These are phyloP conservation scores for Silvanus unidentatus DNA, from an alignment of 2,888 invertebrate genomes.

Conservation along the genomic window DNA sequence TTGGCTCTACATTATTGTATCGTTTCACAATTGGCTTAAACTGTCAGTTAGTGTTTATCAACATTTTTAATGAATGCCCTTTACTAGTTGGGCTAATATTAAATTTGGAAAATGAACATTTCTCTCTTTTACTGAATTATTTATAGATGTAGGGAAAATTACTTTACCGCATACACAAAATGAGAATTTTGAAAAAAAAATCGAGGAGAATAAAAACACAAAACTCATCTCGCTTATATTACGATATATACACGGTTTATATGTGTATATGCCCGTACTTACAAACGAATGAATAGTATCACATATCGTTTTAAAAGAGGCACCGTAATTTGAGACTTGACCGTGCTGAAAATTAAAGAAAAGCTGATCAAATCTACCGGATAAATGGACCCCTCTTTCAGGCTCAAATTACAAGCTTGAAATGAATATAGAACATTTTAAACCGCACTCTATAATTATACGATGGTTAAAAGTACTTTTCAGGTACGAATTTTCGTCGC, in stretches of 20 bases:
- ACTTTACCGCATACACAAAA: background rate
- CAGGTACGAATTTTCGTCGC: conserved; percentile 13
- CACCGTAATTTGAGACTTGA: conserved; percentile 30
- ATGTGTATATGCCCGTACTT: too few species aligned
- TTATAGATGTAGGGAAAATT: background rate
- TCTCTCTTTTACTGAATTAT: background rate
- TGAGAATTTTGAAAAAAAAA: background rate
- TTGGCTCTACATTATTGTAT: conserved; percentile 28
- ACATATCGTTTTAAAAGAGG: conserved; percentile 26
- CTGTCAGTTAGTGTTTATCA: conserved; percentile 37
- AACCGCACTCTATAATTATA: conserved; percentile 33
- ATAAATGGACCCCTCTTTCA: conserved; percentile 35
- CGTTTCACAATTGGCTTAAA: conserved; percentile 44
- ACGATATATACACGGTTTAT: too few species aligned
- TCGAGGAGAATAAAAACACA: background rate
- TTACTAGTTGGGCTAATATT: conserved; percentile 9
- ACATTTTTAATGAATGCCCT: conserved; percentile 36
- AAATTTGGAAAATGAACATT: background rate
- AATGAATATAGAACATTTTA: conserved; percentile 30
- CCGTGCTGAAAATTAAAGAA: conserved; percentile 43
- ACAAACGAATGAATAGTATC: conserved; percentile 22
- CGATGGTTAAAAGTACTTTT: conserved; percentile 26
- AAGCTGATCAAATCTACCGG: conserved; percentile 46
- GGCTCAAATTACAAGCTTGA: conserved; percentile 34
- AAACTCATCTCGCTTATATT: too few species aligned